Percentiles rank a stretch among this genome's conserved stretches.
Evolutionary conservation across 2,797 vertebrate species (phyloP).

Genomic region (Spinus olivaceus): DNA sequence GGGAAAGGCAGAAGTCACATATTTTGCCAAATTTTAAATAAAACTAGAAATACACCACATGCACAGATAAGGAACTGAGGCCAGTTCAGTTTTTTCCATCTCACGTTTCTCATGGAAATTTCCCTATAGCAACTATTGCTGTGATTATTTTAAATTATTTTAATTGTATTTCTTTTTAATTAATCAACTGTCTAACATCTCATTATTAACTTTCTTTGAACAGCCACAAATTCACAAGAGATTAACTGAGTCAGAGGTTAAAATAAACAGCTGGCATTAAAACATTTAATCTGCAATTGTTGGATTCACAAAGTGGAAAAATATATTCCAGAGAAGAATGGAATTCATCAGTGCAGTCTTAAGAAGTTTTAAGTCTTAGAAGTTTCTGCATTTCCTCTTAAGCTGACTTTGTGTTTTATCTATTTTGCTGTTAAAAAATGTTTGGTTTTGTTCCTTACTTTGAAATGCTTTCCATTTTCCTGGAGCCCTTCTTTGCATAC

Average conservation of each 20-base stretch:
- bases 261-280: conserved; percentile 66
- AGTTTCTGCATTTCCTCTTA: conserved; percentile 14
- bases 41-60: neutral
- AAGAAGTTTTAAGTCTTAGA: neutral
- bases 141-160: conserved; percentile 14
- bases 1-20: neutral
- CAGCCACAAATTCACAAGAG: conserved; percentile 61
- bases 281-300: conserved; percentile 51
- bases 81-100: neutral
- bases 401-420: neutral
- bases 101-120: neutral
- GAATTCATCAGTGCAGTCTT: neutral
- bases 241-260: conserved; percentile 68
- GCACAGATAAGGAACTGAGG: neutral
- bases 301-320: conserved; percentile 48
- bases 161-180: conserved; percentile 46
- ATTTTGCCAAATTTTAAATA: neutral
- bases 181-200: conserved; percentile 52
- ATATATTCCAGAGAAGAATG: conserved; percentile 37
- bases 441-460: neutral
- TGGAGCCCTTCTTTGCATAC: neutral
- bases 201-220: conserved; percentile 66
- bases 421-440: neutral
- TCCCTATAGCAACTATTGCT: conserved; percentile 9
- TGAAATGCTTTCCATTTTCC: neutral